Evolutionary conservation across 2,113 vertebrate genomes (phyloP).

Genomic region (Bos taurus): DNA sequence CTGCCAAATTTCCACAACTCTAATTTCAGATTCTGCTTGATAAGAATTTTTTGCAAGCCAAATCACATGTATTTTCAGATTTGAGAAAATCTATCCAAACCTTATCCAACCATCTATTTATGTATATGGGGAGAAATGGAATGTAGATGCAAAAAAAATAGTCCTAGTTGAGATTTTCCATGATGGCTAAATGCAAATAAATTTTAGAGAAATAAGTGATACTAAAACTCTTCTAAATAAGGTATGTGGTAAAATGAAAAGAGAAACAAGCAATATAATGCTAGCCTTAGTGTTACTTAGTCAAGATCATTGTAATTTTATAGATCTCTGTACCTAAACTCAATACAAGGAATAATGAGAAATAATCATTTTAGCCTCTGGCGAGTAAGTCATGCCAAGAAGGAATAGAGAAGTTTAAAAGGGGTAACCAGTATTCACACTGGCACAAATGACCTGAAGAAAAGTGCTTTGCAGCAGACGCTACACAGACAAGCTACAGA

Average conservation of each 20-base stretch:
- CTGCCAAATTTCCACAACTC: not conserved
- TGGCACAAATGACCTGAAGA: fast-evolving
- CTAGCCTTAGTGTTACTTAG: not conserved
- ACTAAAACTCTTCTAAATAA: not conserved
- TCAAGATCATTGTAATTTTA: not conserved
- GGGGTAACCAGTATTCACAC: not conserved
- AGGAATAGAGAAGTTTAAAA: not conserved
- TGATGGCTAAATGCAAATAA: not conserved
- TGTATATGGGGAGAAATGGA: not conserved
- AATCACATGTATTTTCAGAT: not conserved
- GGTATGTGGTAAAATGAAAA: not conserved
- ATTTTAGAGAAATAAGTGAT: not conserved
- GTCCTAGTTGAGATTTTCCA: not conserved
- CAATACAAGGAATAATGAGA: not conserved
- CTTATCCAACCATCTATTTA: not conserved
- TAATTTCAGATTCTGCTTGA: not conserved
- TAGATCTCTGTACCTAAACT: not conserved
- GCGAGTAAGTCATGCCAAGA: not conserved
- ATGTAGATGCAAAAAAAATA: not conserved
- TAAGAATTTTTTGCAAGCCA: not conserved
- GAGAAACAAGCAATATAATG: not conserved
- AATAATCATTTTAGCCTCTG: not conserved
- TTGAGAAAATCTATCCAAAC: not conserved
- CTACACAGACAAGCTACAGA: not conserved
- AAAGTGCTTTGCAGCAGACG: not conserved